Conservation (phyloP, 2,888 invertebrate genomes). For the Heteropelma amictum region DNA sequence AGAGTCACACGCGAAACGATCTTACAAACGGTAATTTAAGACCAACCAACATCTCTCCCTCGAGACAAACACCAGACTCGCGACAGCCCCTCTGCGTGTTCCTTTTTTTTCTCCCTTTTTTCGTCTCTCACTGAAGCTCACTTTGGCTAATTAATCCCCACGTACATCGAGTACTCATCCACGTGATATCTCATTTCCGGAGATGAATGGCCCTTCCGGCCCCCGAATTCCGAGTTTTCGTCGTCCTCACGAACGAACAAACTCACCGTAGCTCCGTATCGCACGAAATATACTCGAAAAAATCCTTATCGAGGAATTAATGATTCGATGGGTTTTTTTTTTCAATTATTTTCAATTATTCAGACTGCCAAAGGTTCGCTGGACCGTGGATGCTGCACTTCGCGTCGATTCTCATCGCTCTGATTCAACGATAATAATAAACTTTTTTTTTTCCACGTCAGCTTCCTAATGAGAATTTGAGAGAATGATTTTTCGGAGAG, state of each 20-base stretch:
- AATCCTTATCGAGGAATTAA: not conserved
- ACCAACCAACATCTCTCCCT: conserved; percentile 12
- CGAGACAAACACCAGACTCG: not conserved
- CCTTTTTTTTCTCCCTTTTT: not conserved
- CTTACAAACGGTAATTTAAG: conserved; percentile 54
- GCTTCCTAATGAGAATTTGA: conserved; percentile 35
- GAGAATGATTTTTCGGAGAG: conserved; percentile 7
- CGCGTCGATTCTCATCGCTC: conserved; percentile 31
- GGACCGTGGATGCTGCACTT: conserved; percentile 31
- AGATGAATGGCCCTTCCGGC: not conserved
- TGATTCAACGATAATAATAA: conserved; percentile 50
- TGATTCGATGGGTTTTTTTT: not conserved
- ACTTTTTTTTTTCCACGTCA: conserved; percentile 32
- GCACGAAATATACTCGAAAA: not conserved
- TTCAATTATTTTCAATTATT: conserved; percentile 11
- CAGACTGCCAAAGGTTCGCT: conserved; percentile 45
- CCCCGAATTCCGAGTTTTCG: not conserved
- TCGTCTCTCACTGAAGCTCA: not conserved
- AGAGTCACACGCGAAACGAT: conserved; percentile 71
- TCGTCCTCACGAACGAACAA: not conserved
- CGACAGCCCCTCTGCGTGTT: not conserved
- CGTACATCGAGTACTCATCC: conserved; percentile 1
- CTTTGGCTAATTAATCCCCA: not conserved
- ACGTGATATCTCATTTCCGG: not conserved
- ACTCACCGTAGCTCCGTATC: not conserved